Evolutionary conservation across 2,888 invertebrate genomes (phyloP).

Genomic region (Timandra comae): DNA sequence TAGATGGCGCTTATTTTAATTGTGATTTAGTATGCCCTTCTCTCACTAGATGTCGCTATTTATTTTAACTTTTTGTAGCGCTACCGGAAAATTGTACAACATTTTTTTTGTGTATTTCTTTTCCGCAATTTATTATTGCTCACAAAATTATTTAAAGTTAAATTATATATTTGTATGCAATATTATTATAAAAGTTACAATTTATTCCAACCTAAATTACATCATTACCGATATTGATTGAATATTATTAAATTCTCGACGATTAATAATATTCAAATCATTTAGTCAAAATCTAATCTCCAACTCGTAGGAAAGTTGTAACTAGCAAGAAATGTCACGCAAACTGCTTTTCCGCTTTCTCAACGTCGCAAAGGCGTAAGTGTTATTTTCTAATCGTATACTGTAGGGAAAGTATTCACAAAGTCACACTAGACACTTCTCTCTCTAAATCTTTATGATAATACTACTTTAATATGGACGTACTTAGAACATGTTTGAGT

Average conservation of each 20-base stretch:
- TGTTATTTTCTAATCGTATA: slow-evolving; percentile 21
- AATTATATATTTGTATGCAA: no score
- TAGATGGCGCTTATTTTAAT: slow-evolving; percentile 20
- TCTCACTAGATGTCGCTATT: no score
- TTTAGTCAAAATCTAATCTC: neutral
- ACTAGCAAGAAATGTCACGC: slow-evolving; percentile 32
- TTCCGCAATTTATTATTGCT: no score
- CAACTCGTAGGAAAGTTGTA: slow-evolving; percentile 37
- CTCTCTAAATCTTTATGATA: slow-evolving; percentile 17
- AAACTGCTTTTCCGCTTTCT: slow-evolving; percentile 65
- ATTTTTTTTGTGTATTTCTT: no score
- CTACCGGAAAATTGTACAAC: no score
- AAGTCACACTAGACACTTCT: slow-evolving; percentile 2
- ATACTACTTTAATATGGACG: slow-evolving; percentile 3
- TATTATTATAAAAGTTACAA: neutral
- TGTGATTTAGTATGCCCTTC: no score
- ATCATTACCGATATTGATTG: neutral
- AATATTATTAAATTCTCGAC: neutral
- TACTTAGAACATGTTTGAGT: neutral
- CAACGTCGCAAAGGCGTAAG: slow-evolving; percentile 27
- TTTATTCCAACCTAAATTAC: neutral
- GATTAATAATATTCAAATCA: neutral
- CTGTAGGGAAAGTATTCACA: slow-evolving; percentile 16
- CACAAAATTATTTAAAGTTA: no score
- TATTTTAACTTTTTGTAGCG: no score